Conservation (phyloP, 2,113 vertebrate species). For the Hippocampus mohnikei region DNA sequence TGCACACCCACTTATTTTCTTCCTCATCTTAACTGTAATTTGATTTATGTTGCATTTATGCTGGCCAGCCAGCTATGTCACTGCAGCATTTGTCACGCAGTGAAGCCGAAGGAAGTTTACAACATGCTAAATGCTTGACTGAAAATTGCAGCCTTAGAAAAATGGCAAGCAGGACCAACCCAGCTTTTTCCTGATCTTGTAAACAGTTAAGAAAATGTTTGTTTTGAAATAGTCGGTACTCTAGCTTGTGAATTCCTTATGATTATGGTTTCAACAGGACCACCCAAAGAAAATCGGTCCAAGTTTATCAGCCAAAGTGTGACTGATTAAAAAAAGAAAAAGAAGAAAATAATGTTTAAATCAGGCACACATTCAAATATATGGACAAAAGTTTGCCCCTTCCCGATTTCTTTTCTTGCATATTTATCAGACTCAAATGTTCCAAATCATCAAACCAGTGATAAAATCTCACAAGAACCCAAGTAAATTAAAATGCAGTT, state of each 20-base stretch:
- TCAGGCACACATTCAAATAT: neutral
- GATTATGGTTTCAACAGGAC: neutral
- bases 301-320: neutral
- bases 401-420: neutral
- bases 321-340: neutral
- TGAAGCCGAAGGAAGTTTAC: neutral
- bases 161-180: neutral
- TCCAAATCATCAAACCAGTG: neutral
- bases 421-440: neutral
- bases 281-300: no score
- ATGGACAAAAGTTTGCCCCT: neutral
- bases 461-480: neutral
- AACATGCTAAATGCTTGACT: neutral
- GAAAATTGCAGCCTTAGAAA: neutral
- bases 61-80: neutral
- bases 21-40: slow-evolving; percentile 1
- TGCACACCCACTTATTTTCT: slow-evolving; percentile 8
- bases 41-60: neutral
- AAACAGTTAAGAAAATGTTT: neutral
- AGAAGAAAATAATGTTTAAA: neutral
- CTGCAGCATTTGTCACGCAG: neutral
- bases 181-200: neutral
- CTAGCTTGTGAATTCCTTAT: neutral
- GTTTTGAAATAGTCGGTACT: neutral
- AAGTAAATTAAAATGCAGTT: neutral